Percentiles rank a stretch among this genome's conserved stretches.
Evolutionary conservation across 2,888 invertebrate genomes (phyloP).

Genomic region (Coelopa pilipes): DNA sequence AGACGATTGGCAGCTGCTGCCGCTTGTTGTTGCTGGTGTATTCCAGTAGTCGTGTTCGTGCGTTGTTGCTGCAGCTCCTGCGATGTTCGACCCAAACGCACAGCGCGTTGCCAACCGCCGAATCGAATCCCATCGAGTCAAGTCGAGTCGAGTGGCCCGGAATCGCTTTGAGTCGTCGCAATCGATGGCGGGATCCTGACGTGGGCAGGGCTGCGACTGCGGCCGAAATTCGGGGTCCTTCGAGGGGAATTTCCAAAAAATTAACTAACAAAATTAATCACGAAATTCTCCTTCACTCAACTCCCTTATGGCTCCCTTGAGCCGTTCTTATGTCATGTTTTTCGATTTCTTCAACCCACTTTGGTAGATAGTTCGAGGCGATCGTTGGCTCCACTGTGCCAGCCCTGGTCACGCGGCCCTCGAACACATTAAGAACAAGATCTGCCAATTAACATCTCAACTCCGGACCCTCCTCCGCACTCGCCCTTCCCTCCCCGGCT

Average conservation of each 20-base stretch:
- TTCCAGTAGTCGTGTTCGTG: constrained; percentile 27
- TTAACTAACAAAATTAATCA: neutral
- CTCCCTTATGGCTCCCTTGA: too few species aligned
- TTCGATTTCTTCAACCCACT: too few species aligned
- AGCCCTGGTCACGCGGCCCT: neutral
- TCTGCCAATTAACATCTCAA: constrained; percentile 30
- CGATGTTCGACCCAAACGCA: neutral
- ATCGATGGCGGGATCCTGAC: too few species aligned
- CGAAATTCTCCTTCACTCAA: too few species aligned
- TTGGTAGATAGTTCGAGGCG: too few species aligned
- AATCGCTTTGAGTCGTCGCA: too few species aligned
- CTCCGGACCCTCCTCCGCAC: neutral
- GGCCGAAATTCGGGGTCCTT: neutral
- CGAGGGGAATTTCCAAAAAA: neutral
- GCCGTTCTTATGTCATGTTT: too few species aligned
- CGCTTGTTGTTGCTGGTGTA: constrained; percentile 21
- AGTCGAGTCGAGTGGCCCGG: too few species aligned
- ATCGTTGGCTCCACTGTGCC: neutral
- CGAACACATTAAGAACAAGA: constrained; percentile 7
- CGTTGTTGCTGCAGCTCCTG: neutral
- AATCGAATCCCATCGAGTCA: too few species aligned
- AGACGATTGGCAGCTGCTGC: constrained; percentile 23
- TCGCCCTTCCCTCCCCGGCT: neutral
- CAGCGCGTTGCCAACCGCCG: neutral
- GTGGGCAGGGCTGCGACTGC: too few species aligned